phyloP scores from a whole-genome alignment of 1,140 invertebrate species.

The Drosophila nigromelanica region DNA sequence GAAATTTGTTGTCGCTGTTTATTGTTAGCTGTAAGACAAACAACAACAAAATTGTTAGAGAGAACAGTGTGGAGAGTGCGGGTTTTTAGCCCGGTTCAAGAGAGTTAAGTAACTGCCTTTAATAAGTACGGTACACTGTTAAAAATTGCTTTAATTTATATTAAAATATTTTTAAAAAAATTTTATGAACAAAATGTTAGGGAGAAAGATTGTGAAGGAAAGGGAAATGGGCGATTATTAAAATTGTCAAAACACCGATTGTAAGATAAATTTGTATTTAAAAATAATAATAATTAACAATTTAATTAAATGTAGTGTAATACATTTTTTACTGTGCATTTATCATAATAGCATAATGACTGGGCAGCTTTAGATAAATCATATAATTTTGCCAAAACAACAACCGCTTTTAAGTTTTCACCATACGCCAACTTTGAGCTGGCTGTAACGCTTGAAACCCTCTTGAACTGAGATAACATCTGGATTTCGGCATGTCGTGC shows the following conservation, averaged over 20 bases:
- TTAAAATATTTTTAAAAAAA: no score
- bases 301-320: no score
- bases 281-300: no score
- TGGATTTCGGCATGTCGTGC: slow-evolving; percentile 10
- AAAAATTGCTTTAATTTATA: no score
- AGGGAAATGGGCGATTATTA: no score
- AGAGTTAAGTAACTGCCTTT: slow-evolving; percentile 14
- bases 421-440: slow-evolving; percentile 5
- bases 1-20: slow-evolving; percentile 41
- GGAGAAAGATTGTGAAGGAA: no score
- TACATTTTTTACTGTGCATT: neutral
- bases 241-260: no score
- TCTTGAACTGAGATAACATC: slow-evolving; percentile 21
- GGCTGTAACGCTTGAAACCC: slow-evolving; percentile 7
- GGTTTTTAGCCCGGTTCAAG: neutral
- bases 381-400: slow-evolving; percentile 11
- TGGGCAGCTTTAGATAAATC: neutral
- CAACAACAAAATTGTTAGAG: neutral
- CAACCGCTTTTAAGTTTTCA: neutral
- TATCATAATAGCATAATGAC: slow-evolving; percentile 13
- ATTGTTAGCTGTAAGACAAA: slow-evolving; percentile 41
- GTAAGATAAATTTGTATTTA: no score
- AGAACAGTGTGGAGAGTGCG: neutral
- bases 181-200: no score
- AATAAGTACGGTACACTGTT: neutral